A percentile compares a stretch with the other conserved stretches of the same genome.
phyloP scores from a whole-genome alignment of 1,140 invertebrate genomes.

The Globodera ellingtonae region DNA sequence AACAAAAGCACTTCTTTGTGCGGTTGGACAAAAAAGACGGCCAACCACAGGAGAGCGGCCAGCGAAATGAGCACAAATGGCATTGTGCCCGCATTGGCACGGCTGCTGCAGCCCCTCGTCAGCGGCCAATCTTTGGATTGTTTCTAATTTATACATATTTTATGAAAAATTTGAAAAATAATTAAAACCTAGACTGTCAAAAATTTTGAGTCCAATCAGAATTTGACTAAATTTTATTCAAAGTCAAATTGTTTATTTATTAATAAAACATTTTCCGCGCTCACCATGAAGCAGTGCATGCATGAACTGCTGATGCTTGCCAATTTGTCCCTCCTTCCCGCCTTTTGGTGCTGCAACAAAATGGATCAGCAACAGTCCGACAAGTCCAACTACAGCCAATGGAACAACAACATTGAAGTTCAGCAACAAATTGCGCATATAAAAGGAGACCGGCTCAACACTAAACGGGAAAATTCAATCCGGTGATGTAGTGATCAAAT shows the following conservation, averaged over 20 bases:
- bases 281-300: neutral
- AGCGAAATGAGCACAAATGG: conserved; percentile 48
- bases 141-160: too few relatives aligned
- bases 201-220: too few relatives aligned
- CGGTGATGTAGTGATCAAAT: too few relatives aligned
- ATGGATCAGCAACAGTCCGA: conserved; percentile 70
- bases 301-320: neutral
- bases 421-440: conserved; percentile 88
- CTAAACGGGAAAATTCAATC: neutral
- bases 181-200: too few relatives aligned
- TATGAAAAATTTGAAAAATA: too few relatives aligned
- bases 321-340: conserved; percentile 11
- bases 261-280: too few relatives aligned
- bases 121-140: conserved; percentile 8
- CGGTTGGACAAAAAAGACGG: conserved; percentile 84
- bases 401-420: conserved; percentile 92
- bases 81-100: conserved; percentile 29
- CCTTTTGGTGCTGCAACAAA: neutral
- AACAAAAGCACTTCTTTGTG: conserved; percentile 77
- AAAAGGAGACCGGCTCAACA: conserved; percentile 84
- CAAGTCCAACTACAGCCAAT: conserved; percentile 71
- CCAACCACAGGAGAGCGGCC: conserved; percentile 75
- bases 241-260: too few relatives aligned
- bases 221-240: too few relatives aligned
- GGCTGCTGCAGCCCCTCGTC: conserved; percentile 5